Evolutionary conservation across 92 coral and sea anemone species (phyloP).

Genomic region (Zoanthus solanderi): DNA sequence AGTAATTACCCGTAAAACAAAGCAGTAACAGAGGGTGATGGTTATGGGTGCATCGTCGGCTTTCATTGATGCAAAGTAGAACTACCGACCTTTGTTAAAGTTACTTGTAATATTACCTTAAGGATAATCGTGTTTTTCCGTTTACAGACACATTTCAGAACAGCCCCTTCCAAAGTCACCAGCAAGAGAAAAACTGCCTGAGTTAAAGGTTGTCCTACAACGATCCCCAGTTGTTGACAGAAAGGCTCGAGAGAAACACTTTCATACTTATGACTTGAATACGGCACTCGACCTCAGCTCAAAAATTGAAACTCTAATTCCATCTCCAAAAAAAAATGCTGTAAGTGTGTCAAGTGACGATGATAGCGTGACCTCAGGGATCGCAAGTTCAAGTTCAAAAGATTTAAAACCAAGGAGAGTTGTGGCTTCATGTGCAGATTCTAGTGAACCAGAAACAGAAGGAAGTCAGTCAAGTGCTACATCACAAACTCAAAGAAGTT

Average conservation of each 20-base stretch:
- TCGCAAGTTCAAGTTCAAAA: neutral
- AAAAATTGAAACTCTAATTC: neutral
- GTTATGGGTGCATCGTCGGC: no score
- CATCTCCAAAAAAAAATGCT: neutral
- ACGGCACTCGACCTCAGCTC: neutral
- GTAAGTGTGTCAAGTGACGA: conserved; percentile 22
- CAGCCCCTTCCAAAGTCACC: neutral
- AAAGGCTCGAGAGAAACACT: neutral
- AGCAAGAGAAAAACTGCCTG: neutral
- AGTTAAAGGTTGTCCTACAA: conserved; percentile 26
- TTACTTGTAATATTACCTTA: neutral
- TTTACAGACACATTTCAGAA: neutral
- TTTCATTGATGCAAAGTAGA: no score
- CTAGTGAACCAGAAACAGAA: neutral
- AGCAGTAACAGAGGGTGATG: no score
- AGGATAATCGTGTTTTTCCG: neutral
- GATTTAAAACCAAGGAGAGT: conserved; percentile 12
- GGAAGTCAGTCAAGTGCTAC: no score
- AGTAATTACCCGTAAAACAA: no score
- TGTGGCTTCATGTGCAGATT: neutral
- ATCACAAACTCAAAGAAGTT: neutral
- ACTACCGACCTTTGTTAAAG: no score
- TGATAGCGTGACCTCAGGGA: conserved; percentile 3
- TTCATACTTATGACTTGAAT: neutral
- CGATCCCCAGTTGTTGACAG: conserved; percentile 30